These are phyloP conservation scores for Melanotaenia parkinsoni DNA, from an alignment of 2,797 vertebrate genomes.

Conservation along the genomic window DNA sequence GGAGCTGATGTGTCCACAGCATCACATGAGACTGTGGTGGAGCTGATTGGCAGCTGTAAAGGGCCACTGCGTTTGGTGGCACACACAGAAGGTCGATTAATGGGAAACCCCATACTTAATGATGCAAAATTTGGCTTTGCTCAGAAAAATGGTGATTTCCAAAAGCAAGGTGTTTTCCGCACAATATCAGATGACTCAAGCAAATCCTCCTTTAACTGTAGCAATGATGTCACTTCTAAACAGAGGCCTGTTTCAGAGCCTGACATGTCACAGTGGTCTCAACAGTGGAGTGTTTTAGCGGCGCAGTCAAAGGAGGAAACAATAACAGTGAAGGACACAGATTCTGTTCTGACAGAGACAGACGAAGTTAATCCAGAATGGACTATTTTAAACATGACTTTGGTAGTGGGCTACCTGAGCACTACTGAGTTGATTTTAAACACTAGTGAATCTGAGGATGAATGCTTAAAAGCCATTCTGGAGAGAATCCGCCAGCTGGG, in stretches of 20 bases:
- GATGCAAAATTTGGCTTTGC: slow-evolving; percentile 86
- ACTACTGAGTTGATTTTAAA: slow-evolving; percentile 92
- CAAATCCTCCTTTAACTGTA: slow-evolving; percentile 65
- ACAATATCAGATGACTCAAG: slow-evolving; percentile 88
- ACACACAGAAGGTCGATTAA: slow-evolving; percentile 70
- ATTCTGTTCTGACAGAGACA: slow-evolving; percentile 82
- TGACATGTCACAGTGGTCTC: slow-evolving; percentile 84
- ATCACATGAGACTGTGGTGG: slow-evolving; percentile 92
- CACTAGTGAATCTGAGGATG: slow-evolving; percentile 84
- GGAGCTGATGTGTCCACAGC: slow-evolving; percentile 89
- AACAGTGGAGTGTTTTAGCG: slow-evolving; percentile 66
- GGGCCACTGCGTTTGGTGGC: slow-evolving; percentile 89
- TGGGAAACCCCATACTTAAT: slow-evolving; percentile 84
- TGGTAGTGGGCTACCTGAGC: slow-evolving; percentile 96
- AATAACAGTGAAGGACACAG: slow-evolving; percentile 66
- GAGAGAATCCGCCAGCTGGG: slow-evolving; percentile 91
- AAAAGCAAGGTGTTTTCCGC: slow-evolving; percentile 88
- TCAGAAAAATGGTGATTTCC: slow-evolving; percentile 82
- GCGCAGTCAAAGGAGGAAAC: slow-evolving; percentile 75
- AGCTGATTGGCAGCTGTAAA: slow-evolving; percentile 90
- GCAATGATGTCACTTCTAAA: slow-evolving; percentile 67
- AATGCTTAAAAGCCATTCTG: slow-evolving; percentile 90
- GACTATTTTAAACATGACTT: slow-evolving; percentile 88
- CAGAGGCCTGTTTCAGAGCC: slow-evolving; percentile 89
- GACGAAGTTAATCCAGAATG: slow-evolving; percentile 86